Evolutionary conservation across 2,113 vertebrate species (phyloP).

Genomic region (Lanius collurio): DNA sequence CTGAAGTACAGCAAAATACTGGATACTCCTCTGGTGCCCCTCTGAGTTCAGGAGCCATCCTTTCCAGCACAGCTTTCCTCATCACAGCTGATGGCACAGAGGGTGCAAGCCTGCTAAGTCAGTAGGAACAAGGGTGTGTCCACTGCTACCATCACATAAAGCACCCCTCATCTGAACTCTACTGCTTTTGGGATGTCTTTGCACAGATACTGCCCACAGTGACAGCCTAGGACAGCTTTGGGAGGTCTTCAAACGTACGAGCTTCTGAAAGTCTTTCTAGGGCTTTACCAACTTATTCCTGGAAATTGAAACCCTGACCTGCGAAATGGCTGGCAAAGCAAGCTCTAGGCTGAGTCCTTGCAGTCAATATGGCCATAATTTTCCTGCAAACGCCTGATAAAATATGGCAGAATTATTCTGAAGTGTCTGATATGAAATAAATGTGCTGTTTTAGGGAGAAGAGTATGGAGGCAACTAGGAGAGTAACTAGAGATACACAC

Average conservation of each 20-base stretch:
- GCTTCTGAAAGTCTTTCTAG: neutral
- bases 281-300: constrained; percentile 14
- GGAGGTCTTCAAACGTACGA: neutral
- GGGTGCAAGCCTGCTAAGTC: neutral
- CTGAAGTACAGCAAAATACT: neutral
- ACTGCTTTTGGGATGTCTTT: neutral
- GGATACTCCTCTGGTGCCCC: neutral
- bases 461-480: neutral
- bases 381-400: neutral
- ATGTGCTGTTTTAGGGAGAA: neutral
- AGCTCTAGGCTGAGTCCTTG: neutral
- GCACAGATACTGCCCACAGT: neutral
- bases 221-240: constrained; percentile 4
- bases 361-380: neutral
- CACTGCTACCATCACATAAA: neutral
- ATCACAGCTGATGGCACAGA: neutral
- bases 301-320: constrained; percentile 8
- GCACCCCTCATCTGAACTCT: neutral
- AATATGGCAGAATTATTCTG: neutral
- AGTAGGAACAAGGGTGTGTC: rapidly evolving
- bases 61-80: neutral
- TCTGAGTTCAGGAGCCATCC: neutral
- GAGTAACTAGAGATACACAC: neutral
- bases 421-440: constrained; percentile 1
- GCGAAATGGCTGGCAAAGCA: constrained; percentile 40